Conservation (phyloP, 2,888 invertebrate genomes). For the Podotricha telesiphe region DNA sequence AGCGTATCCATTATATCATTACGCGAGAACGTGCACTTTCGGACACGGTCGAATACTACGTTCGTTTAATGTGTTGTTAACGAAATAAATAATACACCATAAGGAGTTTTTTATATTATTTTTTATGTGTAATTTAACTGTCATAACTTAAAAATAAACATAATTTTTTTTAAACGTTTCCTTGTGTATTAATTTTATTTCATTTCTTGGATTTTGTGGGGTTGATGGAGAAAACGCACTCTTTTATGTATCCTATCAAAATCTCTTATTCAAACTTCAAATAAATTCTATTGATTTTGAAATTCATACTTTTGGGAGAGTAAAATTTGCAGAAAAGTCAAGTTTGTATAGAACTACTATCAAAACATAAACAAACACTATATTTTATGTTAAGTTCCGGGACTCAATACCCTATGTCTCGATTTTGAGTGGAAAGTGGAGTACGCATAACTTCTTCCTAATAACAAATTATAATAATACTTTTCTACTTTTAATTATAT, state of each 20-base stretch:
- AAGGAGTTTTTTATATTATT: not conserved
- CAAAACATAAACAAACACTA: too few species aligned
- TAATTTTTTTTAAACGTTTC: not conserved
- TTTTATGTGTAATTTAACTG: not conserved
- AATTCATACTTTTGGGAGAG: too few species aligned
- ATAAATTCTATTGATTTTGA: too few species aligned
- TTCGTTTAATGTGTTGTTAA: not conserved
- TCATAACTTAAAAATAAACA: not conserved
- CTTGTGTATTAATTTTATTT: not conserved
- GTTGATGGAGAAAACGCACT: not conserved
- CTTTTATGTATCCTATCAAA: too few species aligned
- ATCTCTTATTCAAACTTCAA: too few species aligned
- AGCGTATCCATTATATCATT: constrained; percentile 7
- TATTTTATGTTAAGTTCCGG: too few species aligned
- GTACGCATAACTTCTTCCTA: too few species aligned
- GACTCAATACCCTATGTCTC: too few species aligned
- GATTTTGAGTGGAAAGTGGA: too few species aligned
- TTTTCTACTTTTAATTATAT: too few species aligned
- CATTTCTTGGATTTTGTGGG: not conserved
- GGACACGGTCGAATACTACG: not conserved
- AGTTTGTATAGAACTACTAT: too few species aligned
- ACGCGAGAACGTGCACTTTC: constrained; percentile 16
- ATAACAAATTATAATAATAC: not conserved
- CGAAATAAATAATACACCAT: constrained; percentile 3
- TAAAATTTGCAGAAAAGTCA: too few species aligned